Evolutionary conservation across 2,888 invertebrate species (phyloP), one percentile per base, ranked within the genome.

Genomic region (Micropterix aruncella): DNA sequence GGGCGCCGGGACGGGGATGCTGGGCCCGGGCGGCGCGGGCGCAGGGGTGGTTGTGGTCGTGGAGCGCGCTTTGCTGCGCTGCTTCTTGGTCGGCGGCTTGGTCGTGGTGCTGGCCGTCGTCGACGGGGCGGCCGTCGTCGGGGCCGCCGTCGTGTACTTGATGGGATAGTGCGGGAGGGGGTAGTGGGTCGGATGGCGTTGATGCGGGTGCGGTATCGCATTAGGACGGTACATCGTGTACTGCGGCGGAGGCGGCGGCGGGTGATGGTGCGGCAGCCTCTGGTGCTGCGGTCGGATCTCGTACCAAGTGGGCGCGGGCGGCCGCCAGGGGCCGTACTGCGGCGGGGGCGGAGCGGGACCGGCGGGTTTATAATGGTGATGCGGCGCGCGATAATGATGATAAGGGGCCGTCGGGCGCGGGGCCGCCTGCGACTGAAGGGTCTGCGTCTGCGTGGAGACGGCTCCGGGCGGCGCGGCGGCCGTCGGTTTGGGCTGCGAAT

Each of bases 71-170:
- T 53, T 55, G 12, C 60, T 60, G 39, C 60, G 57, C 16, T 51
- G 54, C 17, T 63, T 64, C n/a, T 65, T 61, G 12, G 54, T 50
- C 46, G 58, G 54, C 18, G 57, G 39, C 43, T 15, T 37, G 40
- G 18, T n/a, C 40, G 54, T 62, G 64, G 19, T 56, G 55, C 41
- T 55, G 57, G 43, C 61, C 60, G 46, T 61, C 58, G 52, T 64
- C 65, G 49, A 65, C 63, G 41, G 55, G 48, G 17, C 61, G 59
- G 16, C 9, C 17, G 36, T 40, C 18, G 16, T 38, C 38, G 17
- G 36, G 38, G 40, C 16, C 17, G 18, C 57, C 60, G 44, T n/a
- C 48, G 49, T 3, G 51, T 40, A 45, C 46, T 53, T 2, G 57
- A 52, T 53, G n/a, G 40, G 42, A n/a, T 46, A 37, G 9, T 3